Conservation (phyloP, 1,140 invertebrate genomes). For the Macrocentrus cingulum region DNA sequence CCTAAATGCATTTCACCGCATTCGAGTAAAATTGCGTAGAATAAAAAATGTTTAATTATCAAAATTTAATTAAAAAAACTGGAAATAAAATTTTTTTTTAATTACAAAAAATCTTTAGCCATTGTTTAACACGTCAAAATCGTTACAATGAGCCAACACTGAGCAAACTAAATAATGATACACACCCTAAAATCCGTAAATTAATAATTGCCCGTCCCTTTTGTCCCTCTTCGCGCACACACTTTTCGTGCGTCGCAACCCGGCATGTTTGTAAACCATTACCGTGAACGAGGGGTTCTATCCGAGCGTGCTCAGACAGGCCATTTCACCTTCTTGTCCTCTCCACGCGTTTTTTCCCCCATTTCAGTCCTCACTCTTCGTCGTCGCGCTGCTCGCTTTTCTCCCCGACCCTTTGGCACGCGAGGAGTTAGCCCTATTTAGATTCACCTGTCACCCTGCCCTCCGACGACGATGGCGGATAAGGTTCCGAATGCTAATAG, state of each 20-base stretch:
- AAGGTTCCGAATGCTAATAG: too few relatives aligned
- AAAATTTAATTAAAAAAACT: too few relatives aligned
- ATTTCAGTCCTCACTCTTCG: not conserved
- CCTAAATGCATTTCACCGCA: too few relatives aligned
- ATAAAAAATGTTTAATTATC: too few relatives aligned
- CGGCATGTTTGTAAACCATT: conserved; percentile 5
- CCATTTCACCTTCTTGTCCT: not conserved
- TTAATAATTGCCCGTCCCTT: conserved; percentile 1
- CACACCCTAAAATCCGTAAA: not conserved
- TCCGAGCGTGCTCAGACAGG: not conserved
- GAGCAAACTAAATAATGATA: not conserved
- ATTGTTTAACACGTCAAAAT: too few relatives aligned
- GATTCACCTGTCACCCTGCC: too few relatives aligned
- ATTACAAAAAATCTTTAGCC: too few relatives aligned
- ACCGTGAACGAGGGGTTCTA: not conserved
- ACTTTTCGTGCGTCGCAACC: not conserved
- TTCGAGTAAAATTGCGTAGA: too few relatives aligned
- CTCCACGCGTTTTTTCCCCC: not conserved
- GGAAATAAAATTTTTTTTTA: too few relatives aligned
- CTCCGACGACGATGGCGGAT: too few relatives aligned
- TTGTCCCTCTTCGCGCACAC: not conserved
- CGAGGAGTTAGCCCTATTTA: too few relatives aligned
- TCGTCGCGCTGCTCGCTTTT: not conserved
- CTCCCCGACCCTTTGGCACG: not conserved
- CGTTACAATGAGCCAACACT: not conserved